A percentile compares a stretch with the other conserved stretches of the same genome.
These are phyloP conservation scores for Aphaenogaster ashmeadi DNA, from an alignment of 1,140 invertebrate species.

Conservation along the genomic window DNA sequence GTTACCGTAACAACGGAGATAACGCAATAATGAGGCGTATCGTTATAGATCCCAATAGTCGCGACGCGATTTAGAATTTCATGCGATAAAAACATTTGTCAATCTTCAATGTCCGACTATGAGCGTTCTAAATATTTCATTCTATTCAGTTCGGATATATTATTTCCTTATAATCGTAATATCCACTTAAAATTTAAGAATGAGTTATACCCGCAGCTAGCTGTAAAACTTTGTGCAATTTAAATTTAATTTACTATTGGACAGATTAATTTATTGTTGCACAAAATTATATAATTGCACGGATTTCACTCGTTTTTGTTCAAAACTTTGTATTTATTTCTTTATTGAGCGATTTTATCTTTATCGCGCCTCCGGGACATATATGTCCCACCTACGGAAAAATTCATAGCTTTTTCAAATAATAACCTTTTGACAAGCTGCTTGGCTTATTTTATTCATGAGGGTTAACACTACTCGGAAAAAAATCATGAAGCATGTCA, in stretches of 20 bases:
- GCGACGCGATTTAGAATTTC: not conserved
- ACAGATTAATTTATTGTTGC: not conserved
- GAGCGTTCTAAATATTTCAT: not conserved
- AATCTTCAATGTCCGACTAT: not conserved
- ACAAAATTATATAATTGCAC: not conserved
- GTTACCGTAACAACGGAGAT: constrained; percentile 14
- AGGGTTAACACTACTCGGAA: no score
- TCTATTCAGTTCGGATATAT: not conserved
- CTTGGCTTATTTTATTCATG: no score
- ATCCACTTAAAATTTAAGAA: not conserved
- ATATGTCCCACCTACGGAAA: no score
- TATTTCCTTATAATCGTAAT: not conserved
- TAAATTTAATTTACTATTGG: not conserved
- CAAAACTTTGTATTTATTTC: not conserved
- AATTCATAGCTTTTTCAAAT: no score
- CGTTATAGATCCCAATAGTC: not conserved
- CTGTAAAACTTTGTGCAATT: not conserved
- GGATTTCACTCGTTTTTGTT: not conserved
- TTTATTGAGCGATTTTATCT: not conserved
- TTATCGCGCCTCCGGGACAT: not conserved
- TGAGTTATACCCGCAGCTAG: not conserved
- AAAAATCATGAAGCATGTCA: no score
- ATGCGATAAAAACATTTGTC: not conserved
- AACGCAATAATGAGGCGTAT: not conserved
- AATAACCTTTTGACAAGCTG: no score